Percentiles rank a stretch among this genome's conserved stretches.
Evolutionary conservation across 64 coral and sea anemone species (phyloP).

Genomic region (Porites australiensis): DNA sequence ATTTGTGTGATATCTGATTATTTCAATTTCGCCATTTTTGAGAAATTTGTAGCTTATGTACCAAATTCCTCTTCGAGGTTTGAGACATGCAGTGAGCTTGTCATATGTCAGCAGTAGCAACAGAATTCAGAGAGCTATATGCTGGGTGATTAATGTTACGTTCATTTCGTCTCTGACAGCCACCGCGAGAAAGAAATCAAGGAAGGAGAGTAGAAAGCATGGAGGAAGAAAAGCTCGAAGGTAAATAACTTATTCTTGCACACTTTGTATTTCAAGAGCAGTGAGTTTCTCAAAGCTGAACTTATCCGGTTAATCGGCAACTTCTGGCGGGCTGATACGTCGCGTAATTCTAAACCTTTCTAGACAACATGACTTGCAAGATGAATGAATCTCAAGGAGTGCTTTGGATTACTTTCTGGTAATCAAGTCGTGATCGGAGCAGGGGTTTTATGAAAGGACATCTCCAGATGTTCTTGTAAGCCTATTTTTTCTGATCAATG

Average conservation of each 20-base stretch:
- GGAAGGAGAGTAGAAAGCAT: background rate
- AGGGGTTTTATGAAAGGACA: background rate
- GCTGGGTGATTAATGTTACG: background rate
- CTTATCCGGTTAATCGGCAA: background rate
- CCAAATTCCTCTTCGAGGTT: background rate
- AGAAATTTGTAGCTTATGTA: background rate
- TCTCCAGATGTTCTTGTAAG: background rate
- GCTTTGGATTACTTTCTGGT: conserved; percentile 16
- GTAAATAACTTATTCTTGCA: background rate
- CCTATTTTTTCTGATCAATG: background rate
- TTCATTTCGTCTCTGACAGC: conserved; percentile 33
- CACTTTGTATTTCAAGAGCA: background rate
- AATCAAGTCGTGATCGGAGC: background rate
- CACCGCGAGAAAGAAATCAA: background rate
- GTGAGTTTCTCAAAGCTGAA: background rate
- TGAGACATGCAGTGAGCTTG: background rate
- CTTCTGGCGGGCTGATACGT: background rate
- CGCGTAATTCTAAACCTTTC: conserved; percentile 13
- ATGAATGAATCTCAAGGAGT: background rate
- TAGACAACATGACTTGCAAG: conserved; percentile 15
- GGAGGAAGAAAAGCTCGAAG: background rate
- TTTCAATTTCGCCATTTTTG: background rate
- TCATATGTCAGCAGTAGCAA: conserved; percentile 12
- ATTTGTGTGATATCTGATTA: background rate
- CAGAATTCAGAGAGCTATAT: conserved; percentile 3